Evolutionary conservation across 1,140 invertebrate genomes (phyloP).

Genomic region (Nasonia giraulti): DNA sequence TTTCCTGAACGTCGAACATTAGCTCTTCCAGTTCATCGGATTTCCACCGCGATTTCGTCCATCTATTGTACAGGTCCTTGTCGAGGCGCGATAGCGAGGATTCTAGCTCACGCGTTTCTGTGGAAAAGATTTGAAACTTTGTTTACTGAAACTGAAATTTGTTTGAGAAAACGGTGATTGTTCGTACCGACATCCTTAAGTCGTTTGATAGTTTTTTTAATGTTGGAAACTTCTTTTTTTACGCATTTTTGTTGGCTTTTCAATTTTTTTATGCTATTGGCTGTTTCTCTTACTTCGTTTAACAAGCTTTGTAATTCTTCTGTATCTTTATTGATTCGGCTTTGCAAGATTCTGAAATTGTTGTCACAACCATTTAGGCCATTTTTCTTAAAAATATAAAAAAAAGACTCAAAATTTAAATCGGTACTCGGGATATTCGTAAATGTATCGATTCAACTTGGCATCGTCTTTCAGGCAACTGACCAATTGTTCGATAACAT

Average conservation of each 20-base stretch:
- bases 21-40: slow-evolving; percentile 58
- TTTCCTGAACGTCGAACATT: slow-evolving; percentile 62
- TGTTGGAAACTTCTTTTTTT: slow-evolving; percentile 59
- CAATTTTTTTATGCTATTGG: slow-evolving; percentile 60
- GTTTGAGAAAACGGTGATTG: neutral
- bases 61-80: slow-evolving; percentile 60
- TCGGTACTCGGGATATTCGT: slow-evolving; percentile 60
- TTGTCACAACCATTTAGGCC: neutral
- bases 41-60: slow-evolving; percentile 61
- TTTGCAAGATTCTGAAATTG: slow-evolving; percentile 57
- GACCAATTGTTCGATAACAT: slow-evolving; percentile 57
- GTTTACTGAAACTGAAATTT: neutral
- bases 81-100: slow-evolving; percentile 61
- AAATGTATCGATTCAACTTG: slow-evolving; percentile 54
- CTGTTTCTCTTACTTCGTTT: slow-evolving; percentile 58
- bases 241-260: slow-evolving; percentile 61
- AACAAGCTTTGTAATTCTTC: slow-evolving; percentile 64
- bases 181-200: slow-evolving; percentile 63
- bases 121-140: neutral
- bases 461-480: slow-evolving; percentile 54
- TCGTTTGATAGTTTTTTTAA: slow-evolving; percentile 59
- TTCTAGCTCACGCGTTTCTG: slow-evolving; percentile 67
- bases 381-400: slow-evolving; percentile 3
- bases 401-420: slow-evolving; percentile 21
- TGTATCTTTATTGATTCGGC: slow-evolving; percentile 57